Evolutionary conservation across 2,888 invertebrate species (phyloP), one percentile per base, ranked within the genome.

Genomic region (Sepioteuthis lessoniana): DNA sequence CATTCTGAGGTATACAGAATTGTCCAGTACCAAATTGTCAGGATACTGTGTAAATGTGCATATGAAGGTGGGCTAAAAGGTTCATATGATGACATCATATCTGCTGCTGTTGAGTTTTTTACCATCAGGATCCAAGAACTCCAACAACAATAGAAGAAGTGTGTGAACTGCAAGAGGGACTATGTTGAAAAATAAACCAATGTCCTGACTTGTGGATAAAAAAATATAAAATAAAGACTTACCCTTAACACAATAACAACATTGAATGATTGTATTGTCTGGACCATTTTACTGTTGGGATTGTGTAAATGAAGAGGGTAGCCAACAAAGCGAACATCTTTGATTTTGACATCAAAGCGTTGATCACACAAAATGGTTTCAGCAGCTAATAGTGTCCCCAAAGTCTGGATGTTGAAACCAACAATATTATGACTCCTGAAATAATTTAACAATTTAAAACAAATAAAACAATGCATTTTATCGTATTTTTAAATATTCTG

Each of bases 261-360:
- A 46, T 99, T 99, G 97, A 99, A 99, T 2, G 99, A 98, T 96
- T 99, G 98, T 97, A 97, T 97, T 60, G 96, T 96, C 38, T 97
- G 96, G 42, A 96, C 95, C 25, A 94, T 92, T 91, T 95, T 95
- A 31, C 95, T 95, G 16, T 95, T 94, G 42, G 94, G 94, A 37
- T 95, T 95, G 38, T 96, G 96, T 60, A 97, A 93, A 28, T 95
- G 97, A 1, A 99, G 98, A 0, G 99, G 99, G 97, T 99, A 99
- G 0, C 99, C 99, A 28, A 99, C 98, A 97, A 99, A 99, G 92
- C 99, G 98, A 0, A 99, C 98, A 98, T 99, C 99, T 97, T 99
- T 99, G 0, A 99, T 98, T 98, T 99, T 99, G 0, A 99, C 97
- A 97, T 99, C 99, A 97, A 99, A 99, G 97, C 99, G 99, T 95